Percentiles rank a stretch among this genome's conserved stretches.
These are phyloP conservation scores for Phodopus roborovskii DNA, from an alignment of 2,113 vertebrate genomes.

Conservation along the genomic window DNA sequence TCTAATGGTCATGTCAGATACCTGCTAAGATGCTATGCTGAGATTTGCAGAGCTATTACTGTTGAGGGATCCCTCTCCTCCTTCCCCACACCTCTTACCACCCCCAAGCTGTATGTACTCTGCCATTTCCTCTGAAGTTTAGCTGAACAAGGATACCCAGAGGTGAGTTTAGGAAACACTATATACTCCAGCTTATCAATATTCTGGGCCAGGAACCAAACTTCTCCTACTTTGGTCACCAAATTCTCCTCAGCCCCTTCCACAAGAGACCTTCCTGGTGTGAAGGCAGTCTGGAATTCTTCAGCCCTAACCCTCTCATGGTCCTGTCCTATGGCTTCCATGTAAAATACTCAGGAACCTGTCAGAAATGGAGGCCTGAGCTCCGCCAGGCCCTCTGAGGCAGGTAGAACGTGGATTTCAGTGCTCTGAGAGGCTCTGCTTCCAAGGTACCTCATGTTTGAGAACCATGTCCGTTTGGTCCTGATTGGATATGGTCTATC, in stretches of 20 bases:
- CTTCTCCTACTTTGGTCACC: fast-evolving
- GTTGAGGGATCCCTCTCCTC: not conserved
- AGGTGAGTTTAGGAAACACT: not conserved
- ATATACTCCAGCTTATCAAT: too few relatives aligned
- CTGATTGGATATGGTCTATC: fast-evolving
- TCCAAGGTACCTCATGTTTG: not conserved
- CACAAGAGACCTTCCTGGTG: not conserved
- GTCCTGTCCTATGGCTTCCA: not conserved
- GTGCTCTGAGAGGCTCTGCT: not conserved
- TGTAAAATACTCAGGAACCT: not conserved
- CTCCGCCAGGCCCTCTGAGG: not conserved
- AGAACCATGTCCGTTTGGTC: not conserved
- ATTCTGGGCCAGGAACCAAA: not conserved
- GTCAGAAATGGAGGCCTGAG: too few relatives aligned
- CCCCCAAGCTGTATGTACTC: not conserved
- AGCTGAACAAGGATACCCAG: not conserved
- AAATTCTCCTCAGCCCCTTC: not conserved
- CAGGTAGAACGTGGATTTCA: not conserved
- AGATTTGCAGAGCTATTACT: not conserved
- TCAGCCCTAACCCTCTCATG: not conserved
- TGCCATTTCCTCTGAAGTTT: not conserved
- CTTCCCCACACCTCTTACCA: fast-evolving
- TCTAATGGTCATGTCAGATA: not conserved
- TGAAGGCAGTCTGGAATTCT: not conserved
- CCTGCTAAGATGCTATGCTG: not conserved